A percentile compares a stretch with the other conserved stretches of the same genome.
Evolutionary conservation across 2,888 invertebrate species (phyloP).

Genomic region (Himalopsyche japonica): DNA sequence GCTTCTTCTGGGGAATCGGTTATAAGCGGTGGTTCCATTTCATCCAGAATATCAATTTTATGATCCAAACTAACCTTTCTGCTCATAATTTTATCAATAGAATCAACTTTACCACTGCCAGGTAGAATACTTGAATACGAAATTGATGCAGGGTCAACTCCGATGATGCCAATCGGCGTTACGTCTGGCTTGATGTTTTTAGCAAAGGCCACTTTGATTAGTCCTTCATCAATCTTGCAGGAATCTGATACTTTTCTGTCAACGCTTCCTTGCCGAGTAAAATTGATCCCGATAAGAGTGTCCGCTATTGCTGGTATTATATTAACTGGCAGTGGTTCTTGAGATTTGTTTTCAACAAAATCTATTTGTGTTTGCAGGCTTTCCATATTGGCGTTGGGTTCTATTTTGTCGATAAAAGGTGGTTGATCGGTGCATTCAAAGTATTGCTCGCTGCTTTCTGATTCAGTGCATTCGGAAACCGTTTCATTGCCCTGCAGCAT

Average conservation of each 20-base stretch:
- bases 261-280: constrained; percentile 19
- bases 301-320: constrained; percentile 25
- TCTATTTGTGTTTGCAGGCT: constrained; percentile 48
- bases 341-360: constrained; percentile 48
- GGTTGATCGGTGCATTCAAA: constrained; percentile 56
- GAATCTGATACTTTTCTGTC: constrained; percentile 36
- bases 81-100: constrained; percentile 10
- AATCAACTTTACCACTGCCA: not conserved
- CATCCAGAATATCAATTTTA: constrained; percentile 58
- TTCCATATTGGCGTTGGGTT: constrained; percentile 48
- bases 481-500: constrained; percentile 52
- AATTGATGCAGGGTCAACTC: not conserved
- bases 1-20: constrained; percentile 51
- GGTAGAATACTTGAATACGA: not conserved
- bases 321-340: constrained; percentile 45
- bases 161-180: not conserved
- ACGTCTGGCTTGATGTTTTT: constrained; percentile 33
- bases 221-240: constrained; percentile 35
- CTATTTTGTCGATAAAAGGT: constrained; percentile 50
- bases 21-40: constrained; percentile 57
- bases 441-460: constrained; percentile 59
- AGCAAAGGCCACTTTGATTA: constrained; percentile 36
- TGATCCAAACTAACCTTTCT: constrained; percentile 56
- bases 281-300: constrained; percentile 9
- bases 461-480: constrained; percentile 59